A percentile compares a stretch with the other conserved stretches of the same genome.
Evolutionary conservation across 2,113 vertebrate genomes (phyloP).

Genomic region (Perognathus longimembris): DNA sequence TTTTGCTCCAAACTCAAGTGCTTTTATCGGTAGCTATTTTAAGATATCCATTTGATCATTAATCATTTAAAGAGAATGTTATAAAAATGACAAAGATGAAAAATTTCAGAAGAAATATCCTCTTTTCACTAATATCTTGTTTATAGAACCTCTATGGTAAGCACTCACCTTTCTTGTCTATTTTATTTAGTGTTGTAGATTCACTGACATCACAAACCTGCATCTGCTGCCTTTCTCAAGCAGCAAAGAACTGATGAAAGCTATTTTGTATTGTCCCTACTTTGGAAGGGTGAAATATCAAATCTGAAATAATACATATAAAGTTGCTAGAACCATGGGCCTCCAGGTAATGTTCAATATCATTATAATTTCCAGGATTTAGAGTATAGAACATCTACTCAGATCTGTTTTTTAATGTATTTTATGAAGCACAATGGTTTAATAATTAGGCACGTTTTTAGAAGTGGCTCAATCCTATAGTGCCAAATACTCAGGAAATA

Average conservation of each 20-base stretch:
- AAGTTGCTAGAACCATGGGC: neutral
- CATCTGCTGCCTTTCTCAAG: neutral
- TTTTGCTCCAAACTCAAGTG: slow-evolving; percentile 51
- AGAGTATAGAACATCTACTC: neutral
- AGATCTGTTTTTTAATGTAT: neutral
- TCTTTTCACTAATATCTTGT: neutral
- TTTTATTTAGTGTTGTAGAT: neutral
- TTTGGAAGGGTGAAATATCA: slow-evolving; percentile 43
- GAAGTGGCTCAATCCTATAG: neutral
- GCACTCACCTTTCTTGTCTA: neutral
- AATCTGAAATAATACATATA: neutral
- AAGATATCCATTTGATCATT: slow-evolving; percentile 39
- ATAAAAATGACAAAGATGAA: slow-evolving; percentile 54
- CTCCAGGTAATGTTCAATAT: neutral
- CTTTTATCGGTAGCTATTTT: slow-evolving; percentile 51
- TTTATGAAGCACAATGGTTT: neutral
- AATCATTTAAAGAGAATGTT: slow-evolving; percentile 63
- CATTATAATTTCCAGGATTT: neutral
- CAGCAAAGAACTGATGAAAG: neutral
- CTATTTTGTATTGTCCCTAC: neutral
- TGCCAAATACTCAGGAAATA: neutral
- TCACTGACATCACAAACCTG: neutral
- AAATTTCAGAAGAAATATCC: slow-evolving; percentile 1
- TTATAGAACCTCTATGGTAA: neutral
- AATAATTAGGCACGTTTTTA: neutral